Conservation (phyloP, 2,888 invertebrate genomes). For the Masnerella sp. region DNA sequence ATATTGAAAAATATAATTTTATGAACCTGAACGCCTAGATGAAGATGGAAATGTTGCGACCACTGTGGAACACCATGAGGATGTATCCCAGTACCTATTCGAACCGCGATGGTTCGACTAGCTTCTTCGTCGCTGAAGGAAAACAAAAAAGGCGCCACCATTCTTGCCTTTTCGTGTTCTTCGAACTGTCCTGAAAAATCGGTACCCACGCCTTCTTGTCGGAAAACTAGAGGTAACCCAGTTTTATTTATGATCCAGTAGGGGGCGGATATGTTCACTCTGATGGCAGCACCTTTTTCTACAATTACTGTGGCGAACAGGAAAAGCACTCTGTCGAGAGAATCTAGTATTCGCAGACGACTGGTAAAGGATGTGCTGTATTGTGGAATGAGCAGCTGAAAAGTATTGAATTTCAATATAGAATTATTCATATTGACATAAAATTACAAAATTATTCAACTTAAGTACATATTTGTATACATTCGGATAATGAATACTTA, state of each 20-base stretch:
- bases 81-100: slow-evolving; percentile 86
- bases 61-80: slow-evolving; percentile 82
- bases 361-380: slow-evolving; percentile 81
- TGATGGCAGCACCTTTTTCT: slow-evolving; percentile 81
- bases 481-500: too few relatives aligned
- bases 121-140: slow-evolving; percentile 94
- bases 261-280: slow-evolving; percentile 87
- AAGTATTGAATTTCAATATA: too few relatives aligned
- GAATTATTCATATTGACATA: too few relatives aligned
- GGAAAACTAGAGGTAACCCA: slow-evolving; percentile 96
- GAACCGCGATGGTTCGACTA: slow-evolving; percentile 85
- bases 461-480: too few relatives aligned
- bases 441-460: too few relatives aligned
- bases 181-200: slow-evolving; percentile 94
- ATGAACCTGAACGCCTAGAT: slow-evolving; percentile 85
- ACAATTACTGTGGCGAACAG: slow-evolving; percentile 84
- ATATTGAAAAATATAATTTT: not conserved
- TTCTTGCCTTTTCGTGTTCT: slow-evolving; percentile 96
- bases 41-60: slow-evolving; percentile 92
- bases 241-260: slow-evolving; percentile 98
- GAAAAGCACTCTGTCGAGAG: slow-evolving; percentile 84
- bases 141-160: slow-evolving; percentile 95
- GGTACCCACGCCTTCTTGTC: slow-evolving; percentile 88
- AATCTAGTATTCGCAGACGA: slow-evolving; percentile 87
- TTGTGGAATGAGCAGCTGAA: slow-evolving; percentile 71